Base-by-base conservation (phyloP, 2,888 invertebrate species). In the Iphiclides podalirius region DNA sequence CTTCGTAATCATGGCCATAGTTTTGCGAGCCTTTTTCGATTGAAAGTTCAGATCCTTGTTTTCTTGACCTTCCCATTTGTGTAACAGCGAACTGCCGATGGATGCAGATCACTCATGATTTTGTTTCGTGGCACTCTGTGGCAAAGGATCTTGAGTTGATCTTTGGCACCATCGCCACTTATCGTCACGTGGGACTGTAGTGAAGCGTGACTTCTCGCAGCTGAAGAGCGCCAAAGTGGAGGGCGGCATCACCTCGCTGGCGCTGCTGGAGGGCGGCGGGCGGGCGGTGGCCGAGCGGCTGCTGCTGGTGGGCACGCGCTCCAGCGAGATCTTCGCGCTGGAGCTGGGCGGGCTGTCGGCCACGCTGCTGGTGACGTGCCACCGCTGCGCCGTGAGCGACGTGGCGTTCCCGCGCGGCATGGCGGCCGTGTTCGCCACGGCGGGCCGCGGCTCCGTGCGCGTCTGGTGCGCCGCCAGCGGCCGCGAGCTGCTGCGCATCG, bases 401-500 rank as follows among this genome's bases (percentile, higher is more conserved):
- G 84, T 98, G 33, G 92, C 93, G 0, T 98, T 98, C 79, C 97
- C 98, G 1, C 89, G 91, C 49, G 91, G 93, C 53, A 94, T 93
- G 79, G 94, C 95, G 0, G 93, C 94, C 48, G 94, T 97, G 47
- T 96, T 98, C 80, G 96, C 96, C 31, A 96, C 97, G 0, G 95
- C 94, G 31, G 94, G 96, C 46, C 91, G 93, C 65, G 93, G 97
- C 64, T 94, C 95, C 63, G 93, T 98, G 41, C 91, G 98, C 47
- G 92, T 98, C 53, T 98, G 98, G 98, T 93, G 94, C 58, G 81
- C 93, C 41, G 85, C 84, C 34, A 92, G 93, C 0, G 92, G 93
- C 64, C 93, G 93, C 67, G 98, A 98, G 84, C 80, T 97, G 54
- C 89, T 97, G 14, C 90, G 98, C 28, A 94, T 97, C 55, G 91